Evolutionary conservation across 2,888 invertebrate species (phyloP).

Genomic region (Yponomeuta plumbellus): DNA sequence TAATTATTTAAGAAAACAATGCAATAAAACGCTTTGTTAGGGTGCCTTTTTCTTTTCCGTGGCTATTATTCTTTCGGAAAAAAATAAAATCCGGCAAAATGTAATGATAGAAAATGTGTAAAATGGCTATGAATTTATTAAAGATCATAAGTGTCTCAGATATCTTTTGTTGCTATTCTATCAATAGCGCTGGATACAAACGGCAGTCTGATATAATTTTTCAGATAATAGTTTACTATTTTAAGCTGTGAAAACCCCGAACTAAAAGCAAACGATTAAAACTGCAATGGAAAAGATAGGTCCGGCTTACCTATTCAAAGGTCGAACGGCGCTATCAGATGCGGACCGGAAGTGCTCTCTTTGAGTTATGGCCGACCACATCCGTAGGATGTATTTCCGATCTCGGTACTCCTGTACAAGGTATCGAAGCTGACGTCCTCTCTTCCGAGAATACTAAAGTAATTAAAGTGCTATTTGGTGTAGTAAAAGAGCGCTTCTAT

Average conservation of each 20-base stretch:
- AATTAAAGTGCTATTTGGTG: background rate
- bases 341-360: conserved; percentile 52
- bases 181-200: too few species aligned
- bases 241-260: background rate
- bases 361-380: conserved; percentile 67
- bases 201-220: background rate
- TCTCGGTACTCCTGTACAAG: conserved; percentile 35
- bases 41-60: conserved; percentile 28
- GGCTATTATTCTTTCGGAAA: background rate
- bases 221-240: background rate
- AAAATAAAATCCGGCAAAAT: too few species aligned
- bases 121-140: too few species aligned
- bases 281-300: conserved; percentile 6
- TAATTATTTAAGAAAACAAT: conserved; percentile 58
- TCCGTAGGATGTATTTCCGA: conserved; percentile 67
- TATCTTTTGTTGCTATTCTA: too few species aligned
- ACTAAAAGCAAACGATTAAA: background rate
- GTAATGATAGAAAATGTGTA: too few species aligned
- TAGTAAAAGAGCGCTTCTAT: too few species aligned
- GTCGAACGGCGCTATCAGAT: conserved; percentile 46
- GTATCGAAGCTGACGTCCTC: background rate
- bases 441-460: background rate
- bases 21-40: conserved; percentile 37
- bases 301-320: conserved; percentile 27
- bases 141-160: too few species aligned